Evolutionary conservation across 2,113 vertebrate species (phyloP).

Genomic region (Manacus vitellinus): DNA sequence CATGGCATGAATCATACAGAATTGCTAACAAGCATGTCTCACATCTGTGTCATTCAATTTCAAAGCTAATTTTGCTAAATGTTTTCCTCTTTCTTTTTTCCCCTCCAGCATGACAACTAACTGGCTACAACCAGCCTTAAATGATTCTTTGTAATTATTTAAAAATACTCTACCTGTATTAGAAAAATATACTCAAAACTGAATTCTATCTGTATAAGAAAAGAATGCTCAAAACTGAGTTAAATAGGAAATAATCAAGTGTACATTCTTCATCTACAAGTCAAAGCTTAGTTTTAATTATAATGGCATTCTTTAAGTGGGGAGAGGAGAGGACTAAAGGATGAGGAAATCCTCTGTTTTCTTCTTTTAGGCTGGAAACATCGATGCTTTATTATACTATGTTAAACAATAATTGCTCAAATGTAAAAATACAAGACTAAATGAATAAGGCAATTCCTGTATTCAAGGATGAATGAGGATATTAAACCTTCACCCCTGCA

Average conservation of each 20-base stretch:
- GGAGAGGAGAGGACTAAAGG: background rate
- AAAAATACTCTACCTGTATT: background rate
- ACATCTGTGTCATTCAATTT: background rate
- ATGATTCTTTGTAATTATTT: background rate
- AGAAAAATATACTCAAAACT: background rate
- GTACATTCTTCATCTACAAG: background rate
- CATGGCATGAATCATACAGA: background rate
- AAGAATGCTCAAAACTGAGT: background rate
- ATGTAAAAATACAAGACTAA: background rate
- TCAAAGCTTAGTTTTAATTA: constrained; percentile 8
- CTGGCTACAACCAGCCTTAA: background rate
- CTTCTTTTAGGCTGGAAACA: background rate
- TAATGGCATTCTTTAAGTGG: background rate
- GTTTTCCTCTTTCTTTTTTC: background rate
- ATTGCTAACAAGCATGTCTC: background rate
- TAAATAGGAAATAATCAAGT: background rate
- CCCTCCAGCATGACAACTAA: background rate
- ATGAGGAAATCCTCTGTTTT: background rate
- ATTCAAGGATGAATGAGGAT: background rate
- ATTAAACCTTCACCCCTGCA: background rate
- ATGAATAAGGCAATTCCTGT: background rate
- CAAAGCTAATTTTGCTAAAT: background rate
- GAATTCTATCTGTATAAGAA: background rate
- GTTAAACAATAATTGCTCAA: background rate
- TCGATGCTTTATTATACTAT: background rate